These are phyloP conservation scores for Spinus pinus DNA, from an alignment of 2,797 vertebrate species.

Conservation along the genomic window DNA sequence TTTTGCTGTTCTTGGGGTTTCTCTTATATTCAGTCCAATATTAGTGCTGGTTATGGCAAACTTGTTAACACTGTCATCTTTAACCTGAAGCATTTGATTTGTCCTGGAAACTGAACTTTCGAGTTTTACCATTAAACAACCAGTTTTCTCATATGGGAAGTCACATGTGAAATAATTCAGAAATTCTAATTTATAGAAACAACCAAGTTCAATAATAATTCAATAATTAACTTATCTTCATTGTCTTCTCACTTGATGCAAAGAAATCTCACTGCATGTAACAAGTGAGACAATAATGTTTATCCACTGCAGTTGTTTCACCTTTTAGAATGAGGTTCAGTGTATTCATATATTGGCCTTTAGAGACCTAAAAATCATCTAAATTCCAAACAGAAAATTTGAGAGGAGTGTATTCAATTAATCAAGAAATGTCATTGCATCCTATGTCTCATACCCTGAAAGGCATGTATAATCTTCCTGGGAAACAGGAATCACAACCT, in stretches of 20 bases:
- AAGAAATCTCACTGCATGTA: not conserved
- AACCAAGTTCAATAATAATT: not conserved
- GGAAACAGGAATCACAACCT: not conserved
- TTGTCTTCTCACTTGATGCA: not conserved
- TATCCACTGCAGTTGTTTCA: not conserved
- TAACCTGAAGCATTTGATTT: not conserved
- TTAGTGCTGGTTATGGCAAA: not conserved
- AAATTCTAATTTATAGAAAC: not conserved
- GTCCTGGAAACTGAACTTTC: not conserved
- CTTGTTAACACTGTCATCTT: not conserved
- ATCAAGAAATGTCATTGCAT: not conserved
- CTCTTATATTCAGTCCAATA: not conserved
- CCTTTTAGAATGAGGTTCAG: not conserved
- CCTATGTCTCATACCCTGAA: not conserved
- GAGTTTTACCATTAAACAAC: not conserved
- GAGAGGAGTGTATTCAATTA: not conserved
- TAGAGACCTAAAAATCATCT: not conserved
- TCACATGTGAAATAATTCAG: not conserved
- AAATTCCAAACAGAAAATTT: not conserved
- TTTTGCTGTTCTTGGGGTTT: rapidly evolving
- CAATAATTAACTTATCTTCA: not conserved
- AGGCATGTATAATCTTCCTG: not conserved
- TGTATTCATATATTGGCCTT: not conserved
- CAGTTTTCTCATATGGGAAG: not conserved
- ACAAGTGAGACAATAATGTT: not conserved